Conservation (phyloP, 1,140 invertebrate genomes). For the Drosophila pseudoananassae region DNA sequence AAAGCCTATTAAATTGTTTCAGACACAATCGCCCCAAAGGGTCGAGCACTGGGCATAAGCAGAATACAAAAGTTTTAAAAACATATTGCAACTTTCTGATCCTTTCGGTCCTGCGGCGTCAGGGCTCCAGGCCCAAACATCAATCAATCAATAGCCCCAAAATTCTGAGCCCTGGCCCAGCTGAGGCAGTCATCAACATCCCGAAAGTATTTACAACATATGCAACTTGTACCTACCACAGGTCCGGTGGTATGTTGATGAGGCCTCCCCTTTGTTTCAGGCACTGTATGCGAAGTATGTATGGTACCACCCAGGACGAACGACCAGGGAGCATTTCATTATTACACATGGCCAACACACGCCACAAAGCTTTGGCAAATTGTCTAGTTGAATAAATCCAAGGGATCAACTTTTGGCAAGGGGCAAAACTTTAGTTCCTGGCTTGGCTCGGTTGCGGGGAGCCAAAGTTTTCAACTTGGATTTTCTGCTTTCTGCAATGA, state of each 20-base stretch:
- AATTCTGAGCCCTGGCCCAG: constrained; percentile 16
- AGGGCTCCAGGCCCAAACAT: constrained; percentile 58
- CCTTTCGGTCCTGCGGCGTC: constrained; percentile 48
- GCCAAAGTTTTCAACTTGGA: constrained; percentile 60
- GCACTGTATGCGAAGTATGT: constrained; percentile 67
- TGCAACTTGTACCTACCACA: constrained; percentile 63
- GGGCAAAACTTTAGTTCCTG: constrained; percentile 49
- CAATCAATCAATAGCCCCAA: constrained; percentile 67
- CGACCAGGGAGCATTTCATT: constrained; percentile 57
- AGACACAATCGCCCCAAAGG: constrained; percentile 39
- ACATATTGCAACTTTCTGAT: constrained; percentile 77
- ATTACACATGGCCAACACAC: constrained; percentile 64
- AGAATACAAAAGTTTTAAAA: constrained; percentile 55
- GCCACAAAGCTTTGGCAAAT: constrained; percentile 49
- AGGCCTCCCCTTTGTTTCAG: constrained; percentile 48
- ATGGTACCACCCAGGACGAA: constrained; percentile 24
- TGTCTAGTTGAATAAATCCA: constrained; percentile 72
- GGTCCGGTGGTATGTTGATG: background rate
- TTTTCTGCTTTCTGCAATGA: constrained; percentile 28
- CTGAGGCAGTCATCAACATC: constrained; percentile 41
- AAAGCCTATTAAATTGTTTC: constrained; percentile 63
- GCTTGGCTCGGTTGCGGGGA: constrained; percentile 27
- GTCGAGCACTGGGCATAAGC: constrained; percentile 35
- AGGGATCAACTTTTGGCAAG: constrained; percentile 63
- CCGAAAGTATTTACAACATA: constrained; percentile 76